Conservation (phyloP, 2,113 vertebrate species). For the Ophthalmolycus amberensis region DNA sequence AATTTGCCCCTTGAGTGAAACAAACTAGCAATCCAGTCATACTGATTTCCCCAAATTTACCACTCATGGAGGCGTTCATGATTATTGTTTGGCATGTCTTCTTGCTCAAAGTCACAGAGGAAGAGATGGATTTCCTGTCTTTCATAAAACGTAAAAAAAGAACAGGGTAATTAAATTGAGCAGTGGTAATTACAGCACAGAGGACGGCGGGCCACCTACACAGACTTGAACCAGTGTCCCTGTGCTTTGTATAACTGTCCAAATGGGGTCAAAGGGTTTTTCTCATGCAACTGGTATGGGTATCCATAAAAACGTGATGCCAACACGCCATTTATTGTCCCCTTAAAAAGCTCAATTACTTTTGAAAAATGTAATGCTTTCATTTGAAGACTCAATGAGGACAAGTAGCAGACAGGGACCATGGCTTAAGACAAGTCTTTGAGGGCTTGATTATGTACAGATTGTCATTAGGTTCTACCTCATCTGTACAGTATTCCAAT, state of each 20-base stretch:
- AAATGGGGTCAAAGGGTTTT: not conserved
- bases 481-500: not conserved
- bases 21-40: not conserved
- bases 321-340: constrained; percentile 12
- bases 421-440: not conserved
- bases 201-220: not conserved
- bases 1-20: not conserved
- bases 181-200: not conserved
- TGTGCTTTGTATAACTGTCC: not conserved
- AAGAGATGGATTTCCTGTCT: not conserved
- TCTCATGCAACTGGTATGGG: not conserved
- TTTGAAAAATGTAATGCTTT: constrained; percentile 1
- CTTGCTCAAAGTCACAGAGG: not conserved
- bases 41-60: not conserved
- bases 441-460: not conserved
- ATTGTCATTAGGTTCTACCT: constrained; percentile 14
- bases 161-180: not conserved
- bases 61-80: not conserved
- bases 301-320: not conserved
- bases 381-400: constrained; percentile 4
- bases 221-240: not conserved
- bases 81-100: not conserved
- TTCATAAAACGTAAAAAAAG: not conserved
- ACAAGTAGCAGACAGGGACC: not conserved
- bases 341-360: constrained; percentile 21